Conservation (phyloP, 2,888 invertebrate species). For the Sycophila texana region DNA sequence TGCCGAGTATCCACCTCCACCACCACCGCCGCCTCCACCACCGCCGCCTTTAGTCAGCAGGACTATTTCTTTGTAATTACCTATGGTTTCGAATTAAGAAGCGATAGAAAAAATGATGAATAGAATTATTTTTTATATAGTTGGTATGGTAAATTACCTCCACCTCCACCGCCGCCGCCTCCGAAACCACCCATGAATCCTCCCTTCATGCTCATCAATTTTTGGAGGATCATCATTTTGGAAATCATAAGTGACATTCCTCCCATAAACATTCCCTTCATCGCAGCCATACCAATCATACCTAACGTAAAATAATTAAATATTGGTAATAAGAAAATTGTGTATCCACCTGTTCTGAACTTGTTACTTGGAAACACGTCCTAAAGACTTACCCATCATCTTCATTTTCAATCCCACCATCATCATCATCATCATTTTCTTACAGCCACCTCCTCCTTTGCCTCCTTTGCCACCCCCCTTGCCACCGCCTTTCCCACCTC, state of each 20-base stretch:
- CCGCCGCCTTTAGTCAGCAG: slow-evolving; percentile 76
- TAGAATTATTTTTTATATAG: too few relatives aligned
- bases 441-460: slow-evolving; percentile 74
- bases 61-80: slow-evolving; percentile 69
- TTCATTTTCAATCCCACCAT: slow-evolving; percentile 81
- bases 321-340: neutral
- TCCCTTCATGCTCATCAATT: slow-evolving; percentile 63
- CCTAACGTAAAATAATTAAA: slow-evolving; percentile 71
- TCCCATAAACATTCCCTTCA: slow-evolving; percentile 81
- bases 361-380: too few relatives aligned
- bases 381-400: slow-evolving; percentile 76
- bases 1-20: slow-evolving; percentile 75
- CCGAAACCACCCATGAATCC: slow-evolving; percentile 62
- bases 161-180: slow-evolving; percentile 73
- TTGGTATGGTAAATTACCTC: slow-evolving; percentile 1
- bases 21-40: slow-evolving; percentile 76
- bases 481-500: slow-evolving; percentile 74
- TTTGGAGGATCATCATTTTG: slow-evolving; percentile 76
- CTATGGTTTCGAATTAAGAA: slow-evolving; percentile 50
- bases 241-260: slow-evolving; percentile 80
- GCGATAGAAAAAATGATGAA: neutral
- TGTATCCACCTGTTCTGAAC: too few relatives aligned
- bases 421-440: slow-evolving; percentile 82
- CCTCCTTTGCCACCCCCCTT: slow-evolving; percentile 74
- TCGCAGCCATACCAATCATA: slow-evolving; percentile 80